phyloP scores from a whole-genome alignment of 2,888 invertebrate genomes.

The Cancer borealis region DNA sequence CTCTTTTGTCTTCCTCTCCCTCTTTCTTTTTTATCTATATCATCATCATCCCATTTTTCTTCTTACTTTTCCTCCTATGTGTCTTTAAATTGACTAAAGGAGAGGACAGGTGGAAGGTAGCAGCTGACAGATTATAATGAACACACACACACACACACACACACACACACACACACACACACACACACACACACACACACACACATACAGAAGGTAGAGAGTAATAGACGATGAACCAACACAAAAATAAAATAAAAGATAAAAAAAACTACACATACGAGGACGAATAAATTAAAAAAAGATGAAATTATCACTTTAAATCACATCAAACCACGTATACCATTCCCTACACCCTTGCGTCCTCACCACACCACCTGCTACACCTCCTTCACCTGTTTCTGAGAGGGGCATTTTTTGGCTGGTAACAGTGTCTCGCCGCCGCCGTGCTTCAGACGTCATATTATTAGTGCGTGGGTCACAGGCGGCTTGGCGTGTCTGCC shows the following conservation, averaged over 20 bases:
- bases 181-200: conserved; percentile 26
- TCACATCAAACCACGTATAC: background rate
- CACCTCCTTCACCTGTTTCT: background rate
- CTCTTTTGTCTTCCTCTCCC: background rate
- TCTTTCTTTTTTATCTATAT: background rate
- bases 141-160: conserved; percentile 25
- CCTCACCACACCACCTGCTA: background rate
- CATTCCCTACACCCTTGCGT: background rate
- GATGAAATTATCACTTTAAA: background rate
- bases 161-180: conserved; percentile 36
- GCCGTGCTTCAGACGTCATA: conserved; percentile 12
- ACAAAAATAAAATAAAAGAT: background rate
- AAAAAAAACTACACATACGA: background rate
- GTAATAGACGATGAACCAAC: background rate
- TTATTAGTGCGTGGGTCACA: background rate
- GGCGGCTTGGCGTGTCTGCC: background rate
- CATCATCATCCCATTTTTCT: background rate
- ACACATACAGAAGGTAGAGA: background rate
- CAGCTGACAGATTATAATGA: conserved; percentile 7
- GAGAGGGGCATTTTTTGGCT: background rate
- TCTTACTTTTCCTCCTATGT: background rate
- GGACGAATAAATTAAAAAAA: background rate
- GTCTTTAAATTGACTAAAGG: background rate
- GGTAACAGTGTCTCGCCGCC: background rate
- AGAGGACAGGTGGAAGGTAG: conserved; percentile 12